Evolutionary conservation across 2,888 invertebrate species (phyloP).

Genomic region (Temnothorax unifasciatus): DNA sequence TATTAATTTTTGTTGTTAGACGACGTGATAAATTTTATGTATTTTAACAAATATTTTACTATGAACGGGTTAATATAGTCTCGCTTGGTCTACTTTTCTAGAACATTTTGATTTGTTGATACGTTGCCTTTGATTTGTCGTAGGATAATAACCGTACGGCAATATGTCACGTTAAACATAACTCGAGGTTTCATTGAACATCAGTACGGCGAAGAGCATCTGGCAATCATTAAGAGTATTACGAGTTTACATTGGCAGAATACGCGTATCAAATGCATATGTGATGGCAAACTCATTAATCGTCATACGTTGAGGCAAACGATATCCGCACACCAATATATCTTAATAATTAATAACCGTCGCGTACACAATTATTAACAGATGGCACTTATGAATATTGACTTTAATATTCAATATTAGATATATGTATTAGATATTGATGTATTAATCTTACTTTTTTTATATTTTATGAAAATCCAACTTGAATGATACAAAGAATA

Average conservation of each 20-base stretch:
- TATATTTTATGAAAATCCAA: neutral
- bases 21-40: neutral
- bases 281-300: conserved; percentile 63
- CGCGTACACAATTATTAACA: conserved; percentile 64
- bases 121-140: neutral
- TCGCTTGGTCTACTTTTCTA: neutral
- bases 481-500: conserved; percentile 4
- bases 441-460: neutral
- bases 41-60: neutral
- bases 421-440: neutral
- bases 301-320: conserved; percentile 68
- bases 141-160: conserved; percentile 4
- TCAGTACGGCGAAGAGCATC: conserved; percentile 56
- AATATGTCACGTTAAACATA: conserved; percentile 51
- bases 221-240: conserved; percentile 69
- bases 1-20: conserved; percentile 7
- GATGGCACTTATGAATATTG: conserved; percentile 61
- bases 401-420: neutral
- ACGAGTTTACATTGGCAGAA: conserved; percentile 51
- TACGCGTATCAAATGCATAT: conserved; percentile 60
- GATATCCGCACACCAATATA: conserved; percentile 63
- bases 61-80: neutral
- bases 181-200: conserved; percentile 53
- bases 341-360: conserved; percentile 69
- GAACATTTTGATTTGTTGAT: neutral